phyloP scores from a whole-genome alignment of 2,113 vertebrate species.

The Stomatorhinus ivindoensis region DNA sequence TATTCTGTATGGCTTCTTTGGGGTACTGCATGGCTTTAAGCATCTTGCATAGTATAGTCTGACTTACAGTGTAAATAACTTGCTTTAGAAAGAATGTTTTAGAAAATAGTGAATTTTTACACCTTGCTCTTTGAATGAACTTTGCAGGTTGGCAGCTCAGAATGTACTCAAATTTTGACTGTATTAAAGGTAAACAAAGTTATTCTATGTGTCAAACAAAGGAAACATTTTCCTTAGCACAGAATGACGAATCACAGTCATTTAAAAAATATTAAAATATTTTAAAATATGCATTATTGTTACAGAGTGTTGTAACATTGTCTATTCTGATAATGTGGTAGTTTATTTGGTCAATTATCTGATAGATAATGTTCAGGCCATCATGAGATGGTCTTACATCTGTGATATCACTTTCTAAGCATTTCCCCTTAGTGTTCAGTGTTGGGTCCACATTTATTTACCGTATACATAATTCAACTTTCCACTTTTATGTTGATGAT shows the following conservation, averaged over 20 bases:
- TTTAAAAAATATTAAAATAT: neutral
- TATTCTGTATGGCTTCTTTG: neutral
- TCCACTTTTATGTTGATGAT: neutral
- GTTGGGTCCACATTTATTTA: too few relatives aligned
- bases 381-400: too few relatives aligned
- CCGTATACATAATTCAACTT: too few relatives aligned
- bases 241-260: neutral
- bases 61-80: neutral
- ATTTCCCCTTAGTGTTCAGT: too few relatives aligned
- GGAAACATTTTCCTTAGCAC: neutral
- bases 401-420: too few relatives aligned
- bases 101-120: neutral
- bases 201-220: neutral
- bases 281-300: neutral
- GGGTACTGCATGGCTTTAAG: neutral
- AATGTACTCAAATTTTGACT: neutral
- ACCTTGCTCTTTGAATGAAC: neutral
- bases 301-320: too few relatives aligned
- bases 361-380: too few relatives aligned
- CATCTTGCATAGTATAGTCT: neutral
- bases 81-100: neutral
- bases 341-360: too few relatives aligned
- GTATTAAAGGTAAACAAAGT: neutral
- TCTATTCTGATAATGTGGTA: too few relatives aligned
- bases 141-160: neutral